These are phyloP conservation scores for Lagocephalus sceleratus DNA, from an alignment of 2,797 vertebrate species.

Conservation along the genomic window DNA sequence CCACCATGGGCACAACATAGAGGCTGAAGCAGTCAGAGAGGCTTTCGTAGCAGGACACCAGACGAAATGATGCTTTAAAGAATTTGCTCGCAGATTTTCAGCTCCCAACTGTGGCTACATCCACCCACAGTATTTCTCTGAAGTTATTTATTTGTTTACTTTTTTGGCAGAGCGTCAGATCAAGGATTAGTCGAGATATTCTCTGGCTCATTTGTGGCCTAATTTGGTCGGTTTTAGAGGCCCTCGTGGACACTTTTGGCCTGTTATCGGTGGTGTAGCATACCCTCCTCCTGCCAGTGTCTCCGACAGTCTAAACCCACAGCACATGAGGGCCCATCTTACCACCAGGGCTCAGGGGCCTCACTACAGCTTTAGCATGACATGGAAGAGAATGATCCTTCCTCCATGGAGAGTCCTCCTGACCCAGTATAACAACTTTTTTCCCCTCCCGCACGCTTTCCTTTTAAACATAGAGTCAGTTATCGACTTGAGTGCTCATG, in stretches of 20 bases:
- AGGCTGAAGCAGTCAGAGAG: conserved; percentile 42
- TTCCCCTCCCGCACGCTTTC: conserved; percentile 41
- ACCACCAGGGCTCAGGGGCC: conserved; percentile 52
- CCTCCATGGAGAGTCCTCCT: conserved; percentile 54
- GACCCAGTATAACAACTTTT: conserved; percentile 35
- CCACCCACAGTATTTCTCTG: conserved; percentile 57
- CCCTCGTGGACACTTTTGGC: conserved; percentile 73
- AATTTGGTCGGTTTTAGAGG: conserved; percentile 77
- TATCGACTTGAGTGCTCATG: conserved; percentile 24
- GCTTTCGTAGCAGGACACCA: conserved; percentile 39
- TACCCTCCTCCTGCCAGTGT: conserved; percentile 57
- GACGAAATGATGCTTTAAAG: conserved; percentile 65
- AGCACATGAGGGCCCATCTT: conserved; percentile 57
- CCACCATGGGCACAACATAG: conserved; percentile 44
- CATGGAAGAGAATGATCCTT: conserved; percentile 60
- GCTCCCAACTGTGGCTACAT: conserved; percentile 58
- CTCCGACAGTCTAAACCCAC: conserved; percentile 64
- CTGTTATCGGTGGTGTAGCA: conserved; percentile 73
- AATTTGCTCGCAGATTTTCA: conserved; percentile 57
- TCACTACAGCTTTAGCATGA: conserved; percentile 43
- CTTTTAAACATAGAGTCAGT: conserved; percentile 44
- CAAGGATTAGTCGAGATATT: conserved; percentile 77
- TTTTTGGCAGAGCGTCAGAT: conserved; percentile 73
- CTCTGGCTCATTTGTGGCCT: conserved; percentile 77
- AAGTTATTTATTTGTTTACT: conserved; percentile 77